phyloP scores from a whole-genome alignment of 2,797 vertebrate species.

The Miichthys miiuy region DNA sequence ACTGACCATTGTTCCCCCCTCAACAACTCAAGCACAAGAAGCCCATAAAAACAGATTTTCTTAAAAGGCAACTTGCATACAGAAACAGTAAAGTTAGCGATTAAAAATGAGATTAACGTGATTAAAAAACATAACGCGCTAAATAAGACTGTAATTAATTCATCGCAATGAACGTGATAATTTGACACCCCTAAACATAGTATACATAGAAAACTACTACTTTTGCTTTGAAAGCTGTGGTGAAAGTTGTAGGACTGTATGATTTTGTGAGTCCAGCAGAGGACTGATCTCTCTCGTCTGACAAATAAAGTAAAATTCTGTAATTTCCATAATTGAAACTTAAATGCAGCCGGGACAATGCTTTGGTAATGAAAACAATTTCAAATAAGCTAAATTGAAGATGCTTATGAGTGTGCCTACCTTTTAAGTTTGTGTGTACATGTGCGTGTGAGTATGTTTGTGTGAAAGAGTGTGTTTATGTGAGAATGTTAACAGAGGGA shows the following conservation, averaged over 20 bases:
- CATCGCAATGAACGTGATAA: no score
- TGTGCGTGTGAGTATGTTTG: neutral
- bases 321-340: slow-evolving; percentile 30
- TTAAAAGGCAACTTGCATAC: no score
- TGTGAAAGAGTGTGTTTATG: neutral
- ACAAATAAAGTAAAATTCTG: slow-evolving; percentile 26
- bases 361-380: slow-evolving; percentile 6
- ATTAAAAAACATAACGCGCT: no score
- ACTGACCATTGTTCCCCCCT: no score
- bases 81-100: no score
- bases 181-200: neutral
- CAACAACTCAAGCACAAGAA: no score
- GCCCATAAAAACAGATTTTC: no score
- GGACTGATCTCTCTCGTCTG: slow-evolving; percentile 15
- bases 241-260: slow-evolving; percentile 6
- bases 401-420: neutral
- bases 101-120: no score
- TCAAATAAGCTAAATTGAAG: slow-evolving; percentile 22
- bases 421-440: neutral
- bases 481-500: slow-evolving; percentile 6
- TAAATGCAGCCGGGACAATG: neutral
- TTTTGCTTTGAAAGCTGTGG: slow-evolving; percentile 22
- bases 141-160: no score
- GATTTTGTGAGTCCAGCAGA: slow-evolving; percentile 27
- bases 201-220: neutral